A percentile compares a stretch with the other conserved stretches of the same genome.
phyloP scores from a whole-genome alignment of 2,888 invertebrate species.

The Andrena flavipes region DNA sequence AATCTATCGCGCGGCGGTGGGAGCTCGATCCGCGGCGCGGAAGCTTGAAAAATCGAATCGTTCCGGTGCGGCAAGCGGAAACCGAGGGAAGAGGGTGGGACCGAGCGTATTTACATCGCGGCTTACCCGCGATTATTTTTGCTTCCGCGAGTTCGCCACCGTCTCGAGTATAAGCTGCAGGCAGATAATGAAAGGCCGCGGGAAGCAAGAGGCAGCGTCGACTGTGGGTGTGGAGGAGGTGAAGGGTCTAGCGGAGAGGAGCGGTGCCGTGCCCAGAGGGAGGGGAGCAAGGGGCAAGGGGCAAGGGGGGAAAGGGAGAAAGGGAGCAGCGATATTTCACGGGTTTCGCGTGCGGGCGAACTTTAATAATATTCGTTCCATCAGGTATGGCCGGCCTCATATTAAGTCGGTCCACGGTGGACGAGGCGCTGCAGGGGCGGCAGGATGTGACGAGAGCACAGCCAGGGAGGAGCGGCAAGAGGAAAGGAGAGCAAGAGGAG shows the following conservation, averaged over 20 bases:
- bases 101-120: constrained; percentile 55
- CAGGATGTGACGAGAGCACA: constrained; percentile 61
- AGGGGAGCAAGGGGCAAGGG: constrained; percentile 13
- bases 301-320: constrained; percentile 24
- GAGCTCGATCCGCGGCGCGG: constrained; percentile 3
- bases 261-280: constrained; percentile 17
- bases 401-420: constrained; percentile 80
- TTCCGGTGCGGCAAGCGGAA: background rate
- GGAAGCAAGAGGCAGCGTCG: constrained; percentile 37
- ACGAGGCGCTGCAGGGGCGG: constrained; percentile 67
- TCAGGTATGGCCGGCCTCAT: constrained; percentile 83
- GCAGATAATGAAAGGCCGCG: constrained; percentile 64
- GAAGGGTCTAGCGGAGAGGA: constrained; percentile 47
- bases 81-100: constrained; percentile 2
- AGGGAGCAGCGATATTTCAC: constrained; percentile 82
- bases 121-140: constrained; percentile 63
- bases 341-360: constrained; percentile 83
- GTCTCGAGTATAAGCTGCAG: constrained; percentile 64
- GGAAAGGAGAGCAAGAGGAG: constrained; percentile 52
- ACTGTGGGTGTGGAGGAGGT: constrained; percentile 41
- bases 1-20: constrained; percentile 54
- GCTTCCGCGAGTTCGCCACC: constrained; percentile 55
- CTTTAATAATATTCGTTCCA: constrained; percentile 85
- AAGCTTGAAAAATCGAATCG: constrained; percentile 21
- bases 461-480: constrained; percentile 22